These are phyloP conservation scores for Nomada flava DNA, from an alignment of 2,888 invertebrate genomes.

Conservation along the genomic window DNA sequence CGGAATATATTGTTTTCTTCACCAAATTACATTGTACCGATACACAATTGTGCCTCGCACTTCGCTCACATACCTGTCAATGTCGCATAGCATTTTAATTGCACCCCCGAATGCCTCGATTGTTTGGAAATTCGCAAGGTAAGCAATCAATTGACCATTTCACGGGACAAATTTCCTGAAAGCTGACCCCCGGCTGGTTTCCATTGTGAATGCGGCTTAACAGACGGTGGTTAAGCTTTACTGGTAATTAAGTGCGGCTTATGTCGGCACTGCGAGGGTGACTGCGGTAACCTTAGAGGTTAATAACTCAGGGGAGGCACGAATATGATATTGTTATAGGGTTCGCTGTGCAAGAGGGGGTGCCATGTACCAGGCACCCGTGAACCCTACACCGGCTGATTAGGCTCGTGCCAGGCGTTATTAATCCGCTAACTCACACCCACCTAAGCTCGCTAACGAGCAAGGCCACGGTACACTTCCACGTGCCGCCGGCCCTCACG, in stretches of 20 bases:
- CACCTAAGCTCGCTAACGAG: constrained; percentile 68
- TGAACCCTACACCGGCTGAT: constrained; percentile 81
- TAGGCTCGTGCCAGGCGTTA: constrained; percentile 82
- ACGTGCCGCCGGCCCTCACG: constrained; percentile 67
- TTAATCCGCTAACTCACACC: constrained; percentile 81
- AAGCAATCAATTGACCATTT: constrained; percentile 7
- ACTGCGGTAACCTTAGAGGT: constrained; percentile 82
- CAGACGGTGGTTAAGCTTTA: constrained; percentile 75
- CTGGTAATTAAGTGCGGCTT: constrained; percentile 80
- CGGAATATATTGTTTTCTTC: too few species aligned
- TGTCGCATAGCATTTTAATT: background rate
- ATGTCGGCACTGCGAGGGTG: constrained; percentile 75
- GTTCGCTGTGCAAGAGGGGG: constrained; percentile 61
- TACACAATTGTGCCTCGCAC: too few species aligned
- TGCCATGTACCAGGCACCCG: constrained; percentile 69
- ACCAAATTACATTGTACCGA: too few species aligned
- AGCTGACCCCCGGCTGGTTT: constrained; percentile 24
- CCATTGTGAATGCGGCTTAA: constrained; percentile 58
- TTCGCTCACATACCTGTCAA: too few species aligned
- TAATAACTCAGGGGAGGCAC: constrained; percentile 80
- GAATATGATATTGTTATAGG: constrained; percentile 83
- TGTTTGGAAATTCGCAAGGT: background rate
- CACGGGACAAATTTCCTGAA: constrained; percentile 1
- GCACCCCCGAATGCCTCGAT: background rate
- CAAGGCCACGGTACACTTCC: constrained; percentile 64